A percentile compares a stretch with the other conserved stretches of the same genome.
phyloP scores from a whole-genome alignment of 2,113 vertebrate genomes.

The Isichthys henryi region DNA sequence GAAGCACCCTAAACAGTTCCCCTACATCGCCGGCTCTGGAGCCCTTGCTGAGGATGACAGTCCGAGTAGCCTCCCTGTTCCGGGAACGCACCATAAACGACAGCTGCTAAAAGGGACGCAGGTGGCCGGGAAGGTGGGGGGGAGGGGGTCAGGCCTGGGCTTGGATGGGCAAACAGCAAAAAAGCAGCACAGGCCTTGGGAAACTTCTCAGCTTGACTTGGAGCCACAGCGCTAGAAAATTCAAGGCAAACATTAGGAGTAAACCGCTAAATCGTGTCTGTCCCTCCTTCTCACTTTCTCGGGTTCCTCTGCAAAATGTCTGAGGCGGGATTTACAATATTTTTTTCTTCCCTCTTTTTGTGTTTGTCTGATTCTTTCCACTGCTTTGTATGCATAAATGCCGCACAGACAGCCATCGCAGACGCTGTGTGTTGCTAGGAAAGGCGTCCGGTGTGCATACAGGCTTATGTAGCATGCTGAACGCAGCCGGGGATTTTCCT shows the following conservation, averaged over 20 bases:
- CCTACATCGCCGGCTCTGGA: neutral
- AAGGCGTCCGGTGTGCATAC: neutral
- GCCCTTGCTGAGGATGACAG: neutral
- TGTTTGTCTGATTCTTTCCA: neutral
- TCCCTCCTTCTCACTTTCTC: conserved; percentile 18
- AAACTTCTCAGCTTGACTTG: conserved; percentile 75
- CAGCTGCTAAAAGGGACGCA: neutral
- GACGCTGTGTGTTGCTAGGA: neutral
- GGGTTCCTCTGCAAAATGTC: neutral
- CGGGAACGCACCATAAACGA: neutral
- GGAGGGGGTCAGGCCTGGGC: conserved; percentile 30
- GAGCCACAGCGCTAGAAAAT: conserved; percentile 60
- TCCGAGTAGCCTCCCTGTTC: neutral
- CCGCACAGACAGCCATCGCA: neutral
- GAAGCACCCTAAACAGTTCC: neutral
- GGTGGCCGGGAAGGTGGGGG: conserved; percentile 16
- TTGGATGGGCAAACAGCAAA: conserved; percentile 29
- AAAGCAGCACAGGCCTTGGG: conserved; percentile 59
- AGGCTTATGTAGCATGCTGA: neutral
- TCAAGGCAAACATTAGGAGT: conserved; percentile 63
- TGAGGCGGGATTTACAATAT: neutral
- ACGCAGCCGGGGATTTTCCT: neutral
- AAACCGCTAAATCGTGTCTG: conserved; percentile 54
- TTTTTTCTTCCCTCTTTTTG: neutral
- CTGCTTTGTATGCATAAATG: neutral